Conservation (phyloP, 2,113 vertebrate genomes). For the Phaetusa simplex region DNA sequence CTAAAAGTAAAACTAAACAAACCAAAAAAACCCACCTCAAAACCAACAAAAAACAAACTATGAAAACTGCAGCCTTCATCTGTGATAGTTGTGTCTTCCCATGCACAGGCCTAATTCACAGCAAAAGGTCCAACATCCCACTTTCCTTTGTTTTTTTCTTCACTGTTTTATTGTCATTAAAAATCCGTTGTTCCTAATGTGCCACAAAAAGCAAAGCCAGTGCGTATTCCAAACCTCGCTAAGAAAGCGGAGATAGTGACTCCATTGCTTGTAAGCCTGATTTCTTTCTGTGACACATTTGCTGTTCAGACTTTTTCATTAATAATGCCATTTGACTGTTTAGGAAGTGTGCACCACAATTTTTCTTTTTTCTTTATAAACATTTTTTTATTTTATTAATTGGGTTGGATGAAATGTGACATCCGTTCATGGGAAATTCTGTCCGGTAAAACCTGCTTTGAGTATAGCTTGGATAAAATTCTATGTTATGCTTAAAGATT, state of each 20-base stretch:
- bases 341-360: background rate
- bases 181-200: background rate
- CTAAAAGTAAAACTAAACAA: background rate
- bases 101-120: background rate
- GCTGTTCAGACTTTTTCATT: background rate
- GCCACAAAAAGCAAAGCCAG: background rate
- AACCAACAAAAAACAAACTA: background rate
- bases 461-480: background rate
- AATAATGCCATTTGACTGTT: background rate
- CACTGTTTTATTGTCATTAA: background rate
- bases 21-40: background rate
- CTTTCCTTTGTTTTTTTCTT: background rate
- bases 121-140: background rate
- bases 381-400: background rate
- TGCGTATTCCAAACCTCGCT: background rate
- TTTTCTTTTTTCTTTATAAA: background rate
- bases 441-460: background rate
- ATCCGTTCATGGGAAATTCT: background rate
- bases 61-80: accelerated
- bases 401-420: background rate
- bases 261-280: background rate
- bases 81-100: accelerated
- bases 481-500: background rate
- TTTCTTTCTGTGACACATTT: background rate
- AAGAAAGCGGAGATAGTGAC: background rate